Percentiles rank a stretch among this genome's conserved stretches.
Evolutionary conservation across 2,888 invertebrate genomes (phyloP).

Genomic region (Molorchus minor): DNA sequence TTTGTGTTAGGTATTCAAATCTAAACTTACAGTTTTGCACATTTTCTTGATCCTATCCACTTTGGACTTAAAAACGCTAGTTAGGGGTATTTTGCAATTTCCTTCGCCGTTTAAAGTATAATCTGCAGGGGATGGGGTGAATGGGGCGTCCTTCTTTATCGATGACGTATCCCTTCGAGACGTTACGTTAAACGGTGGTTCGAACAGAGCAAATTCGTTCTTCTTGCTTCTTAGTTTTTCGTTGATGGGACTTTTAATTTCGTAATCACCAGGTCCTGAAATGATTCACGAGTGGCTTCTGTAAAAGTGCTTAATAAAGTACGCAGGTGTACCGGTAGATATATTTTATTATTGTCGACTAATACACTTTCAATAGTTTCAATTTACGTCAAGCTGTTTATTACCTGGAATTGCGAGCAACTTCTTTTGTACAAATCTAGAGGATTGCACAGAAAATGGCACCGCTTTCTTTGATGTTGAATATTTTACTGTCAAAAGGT

Average conservation of each 20-base stretch:
- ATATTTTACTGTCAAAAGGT: conserved; percentile 25
- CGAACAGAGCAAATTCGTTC: conserved; percentile 33
- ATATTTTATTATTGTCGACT: too few relatives aligned
- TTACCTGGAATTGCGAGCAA: conserved; percentile 20
- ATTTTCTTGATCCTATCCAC: conserved; percentile 36
- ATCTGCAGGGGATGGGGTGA: conserved; percentile 46
- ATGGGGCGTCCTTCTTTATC: conserved; percentile 36
- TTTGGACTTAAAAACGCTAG: conserved; percentile 44
- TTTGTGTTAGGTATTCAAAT: too few relatives aligned
- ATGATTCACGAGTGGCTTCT: too few relatives aligned
- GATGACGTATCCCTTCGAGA: conserved; percentile 41
- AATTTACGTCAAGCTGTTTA: too few relatives aligned
- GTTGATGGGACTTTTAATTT: conserved; percentile 40
- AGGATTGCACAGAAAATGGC: conserved; percentile 36
- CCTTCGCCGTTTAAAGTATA: conserved; percentile 37
- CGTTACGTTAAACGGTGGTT: conserved; percentile 48
- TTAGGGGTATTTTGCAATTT: conserved; percentile 27
- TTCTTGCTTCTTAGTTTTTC: conserved; percentile 40
- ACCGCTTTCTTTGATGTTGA: conserved; percentile 37
- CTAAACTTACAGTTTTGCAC: conserved; percentile 30
- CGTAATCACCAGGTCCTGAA: conserved; percentile 46
- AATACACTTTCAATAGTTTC: too few relatives aligned
- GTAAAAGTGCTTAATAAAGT: too few relatives aligned
- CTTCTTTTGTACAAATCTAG: conserved; percentile 24
- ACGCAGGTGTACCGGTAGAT: too few relatives aligned